Percentiles rank a stretch among this genome's conserved stretches.
phyloP scores from a whole-genome alignment of 2,888 invertebrate genomes.

The Trissolcus japonicus region DNA sequence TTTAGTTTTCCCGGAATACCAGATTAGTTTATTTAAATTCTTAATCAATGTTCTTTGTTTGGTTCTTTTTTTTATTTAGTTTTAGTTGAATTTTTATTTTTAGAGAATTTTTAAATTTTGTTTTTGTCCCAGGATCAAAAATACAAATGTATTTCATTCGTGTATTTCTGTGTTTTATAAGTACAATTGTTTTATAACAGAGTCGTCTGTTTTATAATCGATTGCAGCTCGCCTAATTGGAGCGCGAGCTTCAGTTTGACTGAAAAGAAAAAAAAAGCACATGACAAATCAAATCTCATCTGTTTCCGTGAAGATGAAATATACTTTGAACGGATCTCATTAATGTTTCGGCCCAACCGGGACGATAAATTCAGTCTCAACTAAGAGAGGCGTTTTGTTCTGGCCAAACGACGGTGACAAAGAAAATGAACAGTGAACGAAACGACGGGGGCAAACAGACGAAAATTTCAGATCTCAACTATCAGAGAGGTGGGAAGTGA shows the following conservation, averaged over 20 bases:
- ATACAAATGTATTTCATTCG: too few relatives aligned
- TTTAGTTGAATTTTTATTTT: too few relatives aligned
- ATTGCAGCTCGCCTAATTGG: not conserved
- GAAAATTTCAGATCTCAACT: not conserved
- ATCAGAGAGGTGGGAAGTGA: not conserved
- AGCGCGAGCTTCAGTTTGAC: not conserved
- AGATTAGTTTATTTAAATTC: too few relatives aligned
- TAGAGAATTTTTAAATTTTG: too few relatives aligned
- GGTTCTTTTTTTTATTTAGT: too few relatives aligned
- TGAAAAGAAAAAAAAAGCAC: not conserved
- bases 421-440: not conserved
- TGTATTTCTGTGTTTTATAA: too few relatives aligned
- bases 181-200: not conserved
- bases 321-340: not conserved
- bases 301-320: not conserved
- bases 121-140: too few relatives aligned
- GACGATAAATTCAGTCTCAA: not conserved
- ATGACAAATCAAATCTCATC: not conserved
- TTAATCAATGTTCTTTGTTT: too few relatives aligned
- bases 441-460: not conserved
- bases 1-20: too few relatives aligned
- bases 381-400: not conserved
- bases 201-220: not conserved
- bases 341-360: not conserved
- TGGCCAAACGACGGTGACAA: not conserved